These are phyloP conservation scores for Teinopalpus imperialis DNA, from an alignment of 2,888 invertebrate species.

Conservation along the genomic window DNA sequence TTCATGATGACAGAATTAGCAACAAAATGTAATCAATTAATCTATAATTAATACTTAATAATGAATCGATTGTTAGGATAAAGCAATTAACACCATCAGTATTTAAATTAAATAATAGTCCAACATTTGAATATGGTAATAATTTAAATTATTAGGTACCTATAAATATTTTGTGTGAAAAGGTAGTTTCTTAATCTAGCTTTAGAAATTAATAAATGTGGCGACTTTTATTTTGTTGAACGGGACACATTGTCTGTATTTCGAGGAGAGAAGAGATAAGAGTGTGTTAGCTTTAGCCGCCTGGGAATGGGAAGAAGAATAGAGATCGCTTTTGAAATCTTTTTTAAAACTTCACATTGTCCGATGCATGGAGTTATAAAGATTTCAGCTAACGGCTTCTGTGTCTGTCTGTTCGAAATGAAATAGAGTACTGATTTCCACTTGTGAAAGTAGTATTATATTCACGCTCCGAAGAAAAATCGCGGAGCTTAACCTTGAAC, in stretches of 20 bases:
- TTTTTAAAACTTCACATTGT: slow-evolving; percentile 57
- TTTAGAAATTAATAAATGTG: too few species aligned
- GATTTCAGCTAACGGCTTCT: slow-evolving; percentile 60
- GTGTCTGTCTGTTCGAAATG: slow-evolving; percentile 59
- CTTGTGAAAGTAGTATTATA: slow-evolving; percentile 38
- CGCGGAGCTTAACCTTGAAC: slow-evolving; percentile 19
- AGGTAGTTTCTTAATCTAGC: too few species aligned
- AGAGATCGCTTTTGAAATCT: slow-evolving; percentile 52
- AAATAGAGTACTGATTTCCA: slow-evolving; percentile 50
- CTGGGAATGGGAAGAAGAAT: slow-evolving; percentile 37
- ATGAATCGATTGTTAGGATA: too few species aligned
- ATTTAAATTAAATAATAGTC: too few species aligned
- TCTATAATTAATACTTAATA: too few species aligned
- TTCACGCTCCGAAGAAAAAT: slow-evolving; percentile 31
- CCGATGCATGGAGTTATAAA: slow-evolving; percentile 43
- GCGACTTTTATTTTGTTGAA: too few species aligned
- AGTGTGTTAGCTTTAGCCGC: slow-evolving; percentile 8
- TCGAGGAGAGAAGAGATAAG: slow-evolving; percentile 2
- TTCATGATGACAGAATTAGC: too few species aligned
- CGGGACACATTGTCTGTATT: background rate
- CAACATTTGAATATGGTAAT: too few species aligned
- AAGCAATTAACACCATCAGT: too few species aligned
- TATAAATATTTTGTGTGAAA: too few species aligned
- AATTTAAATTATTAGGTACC: too few species aligned
- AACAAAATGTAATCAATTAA: too few species aligned